Evolutionary conservation across 2,113 vertebrate species (phyloP).

Genomic region (Melierax canorus): DNA sequence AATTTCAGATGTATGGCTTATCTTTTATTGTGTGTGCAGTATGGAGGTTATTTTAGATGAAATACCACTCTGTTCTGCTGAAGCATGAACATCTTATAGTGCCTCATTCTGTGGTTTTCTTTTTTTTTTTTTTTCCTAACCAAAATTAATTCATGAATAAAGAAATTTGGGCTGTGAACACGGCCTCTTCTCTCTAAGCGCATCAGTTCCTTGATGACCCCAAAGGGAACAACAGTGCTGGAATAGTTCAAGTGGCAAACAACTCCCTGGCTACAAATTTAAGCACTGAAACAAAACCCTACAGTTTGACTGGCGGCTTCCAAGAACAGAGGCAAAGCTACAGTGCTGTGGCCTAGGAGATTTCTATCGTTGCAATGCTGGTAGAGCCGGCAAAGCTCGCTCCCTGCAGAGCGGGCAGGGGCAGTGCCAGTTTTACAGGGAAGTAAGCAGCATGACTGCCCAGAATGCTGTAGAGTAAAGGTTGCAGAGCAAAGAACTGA

Average conservation of each 20-base stretch:
- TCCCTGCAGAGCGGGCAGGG: not conserved
- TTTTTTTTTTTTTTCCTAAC: not conserved
- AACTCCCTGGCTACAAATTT: not conserved
- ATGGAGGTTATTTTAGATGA: not conserved
- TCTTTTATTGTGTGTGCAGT: not conserved
- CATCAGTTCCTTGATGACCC: not conserved
- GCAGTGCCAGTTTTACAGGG: not conserved
- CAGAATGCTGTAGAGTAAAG: not conserved
- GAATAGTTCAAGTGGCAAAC: conserved; percentile 2
- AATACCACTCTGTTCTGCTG: not conserved
- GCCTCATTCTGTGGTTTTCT: not conserved
- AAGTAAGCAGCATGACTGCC: not conserved
- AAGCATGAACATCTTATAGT: not conserved
- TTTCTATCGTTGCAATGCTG: not conserved
- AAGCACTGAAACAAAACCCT: not conserved
- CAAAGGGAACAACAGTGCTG: not conserved
- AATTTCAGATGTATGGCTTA: conserved; percentile 2
- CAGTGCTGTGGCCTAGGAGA: not conserved
- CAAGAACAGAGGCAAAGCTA: not conserved
- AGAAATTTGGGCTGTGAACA: not conserved
- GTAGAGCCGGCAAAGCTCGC: not conserved
- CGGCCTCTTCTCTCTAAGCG: not conserved
- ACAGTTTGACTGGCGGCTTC: not conserved
- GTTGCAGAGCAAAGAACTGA: not conserved
- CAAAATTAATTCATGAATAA: not conserved